Evolutionary conservation across 1,140 invertebrate genomes (phyloP), one percentile per base, ranked within the genome.

Genomic region (Drosophila sechellia): DNA sequence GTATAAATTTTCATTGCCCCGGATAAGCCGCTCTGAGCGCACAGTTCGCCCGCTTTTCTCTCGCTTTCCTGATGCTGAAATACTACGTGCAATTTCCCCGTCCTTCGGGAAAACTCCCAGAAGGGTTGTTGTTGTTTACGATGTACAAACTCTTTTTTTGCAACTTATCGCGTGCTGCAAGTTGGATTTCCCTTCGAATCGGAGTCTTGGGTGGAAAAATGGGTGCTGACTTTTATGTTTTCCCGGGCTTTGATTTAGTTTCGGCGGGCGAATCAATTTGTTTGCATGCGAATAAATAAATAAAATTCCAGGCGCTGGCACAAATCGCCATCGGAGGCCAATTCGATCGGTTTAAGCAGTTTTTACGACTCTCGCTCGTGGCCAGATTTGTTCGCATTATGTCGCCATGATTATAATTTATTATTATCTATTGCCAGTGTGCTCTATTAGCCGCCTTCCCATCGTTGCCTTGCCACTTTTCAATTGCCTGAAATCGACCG

Each of bases 1-100:
- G 81, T 90, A 87, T 91, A 91, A 91, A 91, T 91, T 89, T 90
- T 91, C 90, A 91, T 91, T 91, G 83, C 73, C 77, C 77, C 70
- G 90, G 90, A 91, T 91, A 91, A 91, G 90, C 90, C 90, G 73
- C 66, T 70, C 69, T 56, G 73, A 69, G 63, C 63, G 39, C 63
- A 61, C 63, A 66, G 58, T 64, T 43, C 58, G 35, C 45, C 40
- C 66, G 63, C 49, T 45, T 65, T 45, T 48, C 57, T n/a, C 40
- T 52, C 27, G 64, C 48, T 60, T 42, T 63, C 50, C 64, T 91
- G 81, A 91, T 91, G 90, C 90, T 91, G 70, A 87, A 91, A 91
- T 91, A 91, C 83, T 83, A 87, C 84, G 79, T 87, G 84, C 84
- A 84, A 89, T 86, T 87, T 48, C 52, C 40, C 37, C 52, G 45